Conservation (phyloP, 2,113 vertebrate species). For the Puffinus mauretanicus region DNA sequence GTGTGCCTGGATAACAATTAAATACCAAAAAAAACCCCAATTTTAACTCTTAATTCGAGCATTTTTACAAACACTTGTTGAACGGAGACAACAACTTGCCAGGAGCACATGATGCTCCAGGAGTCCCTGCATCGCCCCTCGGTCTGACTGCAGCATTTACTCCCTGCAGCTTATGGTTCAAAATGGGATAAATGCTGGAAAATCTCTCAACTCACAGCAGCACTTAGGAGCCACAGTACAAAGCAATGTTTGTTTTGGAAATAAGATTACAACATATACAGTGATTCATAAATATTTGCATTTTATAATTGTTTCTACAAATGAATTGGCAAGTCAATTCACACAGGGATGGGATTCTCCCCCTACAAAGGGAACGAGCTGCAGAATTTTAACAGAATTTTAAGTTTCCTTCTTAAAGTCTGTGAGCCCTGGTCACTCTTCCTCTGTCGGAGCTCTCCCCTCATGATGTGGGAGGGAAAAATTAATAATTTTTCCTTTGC, state of each 20-base stretch:
- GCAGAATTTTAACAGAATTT: slow-evolving; percentile 46
- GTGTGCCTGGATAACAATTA: slow-evolving; percentile 50
- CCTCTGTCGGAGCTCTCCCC: background rate
- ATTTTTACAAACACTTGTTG: slow-evolving; percentile 50
- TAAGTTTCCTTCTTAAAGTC: slow-evolving; percentile 1
- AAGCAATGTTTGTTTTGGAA: slow-evolving; percentile 63
- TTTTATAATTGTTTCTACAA: slow-evolving; percentile 69
- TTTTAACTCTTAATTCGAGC: slow-evolving; percentile 35
- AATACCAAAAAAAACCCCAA: background rate
- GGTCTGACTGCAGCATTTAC: slow-evolving; percentile 8
- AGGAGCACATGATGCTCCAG: background rate
- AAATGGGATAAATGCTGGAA: background rate
- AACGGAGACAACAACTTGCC: slow-evolving; percentile 22
- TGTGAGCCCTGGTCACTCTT: slow-evolving; percentile 14
- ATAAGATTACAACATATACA: slow-evolving; percentile 53
- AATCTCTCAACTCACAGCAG: background rate
- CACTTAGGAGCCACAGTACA: background rate
- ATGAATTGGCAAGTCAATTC: slow-evolving; percentile 43
- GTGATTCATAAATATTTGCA: slow-evolving; percentile 71
- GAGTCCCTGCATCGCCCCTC: background rate
- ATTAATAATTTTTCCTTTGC: background rate
- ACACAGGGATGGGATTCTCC: background rate
- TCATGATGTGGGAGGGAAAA: background rate
- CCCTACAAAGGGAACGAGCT: background rate
- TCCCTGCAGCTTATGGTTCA: background rate